These are phyloP conservation scores for Ephestia elutella DNA, from an alignment of 1,140 invertebrate species.

Conservation along the genomic window DNA sequence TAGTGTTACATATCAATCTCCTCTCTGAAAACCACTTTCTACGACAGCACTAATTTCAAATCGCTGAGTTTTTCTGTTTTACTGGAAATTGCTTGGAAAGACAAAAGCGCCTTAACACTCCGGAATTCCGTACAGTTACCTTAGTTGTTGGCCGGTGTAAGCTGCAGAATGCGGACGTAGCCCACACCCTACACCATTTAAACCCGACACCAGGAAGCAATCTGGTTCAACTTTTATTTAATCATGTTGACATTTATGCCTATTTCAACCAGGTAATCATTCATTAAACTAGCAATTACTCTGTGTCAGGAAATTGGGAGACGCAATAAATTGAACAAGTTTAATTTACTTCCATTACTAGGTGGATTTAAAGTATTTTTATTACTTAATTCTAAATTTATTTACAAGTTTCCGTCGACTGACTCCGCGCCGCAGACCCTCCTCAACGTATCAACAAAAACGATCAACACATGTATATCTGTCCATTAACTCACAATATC, in stretches of 20 bases:
- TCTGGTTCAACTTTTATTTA: conserved; percentile 34
- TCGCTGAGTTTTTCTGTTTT: no score
- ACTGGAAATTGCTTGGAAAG: no score
- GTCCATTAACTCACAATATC: conserved; percentile 69
- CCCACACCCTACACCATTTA: conserved; percentile 46
- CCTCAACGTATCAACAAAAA: conserved; percentile 44
- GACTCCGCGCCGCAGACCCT: conserved; percentile 33
- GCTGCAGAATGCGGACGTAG: conserved; percentile 65
- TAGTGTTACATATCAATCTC: no score
- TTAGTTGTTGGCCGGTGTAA: conserved; percentile 46
- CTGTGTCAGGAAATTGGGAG: neutral
- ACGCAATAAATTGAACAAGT: neutral
- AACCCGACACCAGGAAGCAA: conserved; percentile 44
- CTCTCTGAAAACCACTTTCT: no score
- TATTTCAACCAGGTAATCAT: neutral
- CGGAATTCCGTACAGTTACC: no score
- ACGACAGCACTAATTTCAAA: no score
- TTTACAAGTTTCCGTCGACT: conserved; percentile 56
- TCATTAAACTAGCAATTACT: conserved; percentile 6
- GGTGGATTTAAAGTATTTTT: conserved; percentile 7
- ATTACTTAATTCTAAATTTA: conserved; percentile 48
- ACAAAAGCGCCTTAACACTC: no score
- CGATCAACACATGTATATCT: conserved; percentile 47
- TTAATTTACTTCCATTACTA: neutral
- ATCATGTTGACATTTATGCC: conserved; percentile 3